These are phyloP conservation scores for Oncorhynchus masou DNA, from an alignment of 2,113 vertebrate species.

Conservation along the genomic window DNA sequence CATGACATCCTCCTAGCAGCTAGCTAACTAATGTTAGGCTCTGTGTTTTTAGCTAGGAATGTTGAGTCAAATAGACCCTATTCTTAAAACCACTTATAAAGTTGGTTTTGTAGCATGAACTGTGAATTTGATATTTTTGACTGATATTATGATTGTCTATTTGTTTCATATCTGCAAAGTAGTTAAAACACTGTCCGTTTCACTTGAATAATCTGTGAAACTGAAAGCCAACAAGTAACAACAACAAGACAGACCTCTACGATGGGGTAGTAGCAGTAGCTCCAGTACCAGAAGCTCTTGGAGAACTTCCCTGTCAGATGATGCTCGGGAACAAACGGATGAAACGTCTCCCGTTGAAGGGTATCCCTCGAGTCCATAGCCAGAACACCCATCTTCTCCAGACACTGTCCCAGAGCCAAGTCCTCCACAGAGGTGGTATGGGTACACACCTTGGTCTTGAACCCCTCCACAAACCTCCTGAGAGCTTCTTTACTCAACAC, in stretches of 20 bases:
- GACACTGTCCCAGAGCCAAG: constrained; percentile 75
- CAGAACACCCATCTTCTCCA: constrained; percentile 76
- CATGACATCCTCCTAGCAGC: too few relatives aligned
- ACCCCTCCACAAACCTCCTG: constrained; percentile 64
- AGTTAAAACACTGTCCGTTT: too few relatives aligned
- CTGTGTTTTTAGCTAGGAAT: too few relatives aligned
- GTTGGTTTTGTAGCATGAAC: too few relatives aligned
- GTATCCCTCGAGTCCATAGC: constrained; percentile 74
- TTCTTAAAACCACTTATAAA: too few relatives aligned
- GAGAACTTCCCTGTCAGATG: constrained; percentile 70
- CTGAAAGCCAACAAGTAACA: neutral
- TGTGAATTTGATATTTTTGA: too few relatives aligned
- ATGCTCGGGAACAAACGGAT: constrained; percentile 72
- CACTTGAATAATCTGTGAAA: neutral
- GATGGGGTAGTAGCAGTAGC: constrained; percentile 81
- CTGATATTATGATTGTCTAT: neutral
- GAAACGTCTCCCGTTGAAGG: constrained; percentile 70
- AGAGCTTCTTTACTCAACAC: constrained; percentile 76
- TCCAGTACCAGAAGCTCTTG: constrained; percentile 81
- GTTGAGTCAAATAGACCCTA: too few relatives aligned
- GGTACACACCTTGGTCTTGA: constrained; percentile 62
- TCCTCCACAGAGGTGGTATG: constrained; percentile 74
- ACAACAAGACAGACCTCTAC: constrained; percentile 68
- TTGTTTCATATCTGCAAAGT: too few relatives aligned
- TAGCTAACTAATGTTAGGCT: too few relatives aligned